Evolutionary conservation across 2,797 vertebrate genomes (phyloP).

Genomic region (Arnoldichthys spilopterus): DNA sequence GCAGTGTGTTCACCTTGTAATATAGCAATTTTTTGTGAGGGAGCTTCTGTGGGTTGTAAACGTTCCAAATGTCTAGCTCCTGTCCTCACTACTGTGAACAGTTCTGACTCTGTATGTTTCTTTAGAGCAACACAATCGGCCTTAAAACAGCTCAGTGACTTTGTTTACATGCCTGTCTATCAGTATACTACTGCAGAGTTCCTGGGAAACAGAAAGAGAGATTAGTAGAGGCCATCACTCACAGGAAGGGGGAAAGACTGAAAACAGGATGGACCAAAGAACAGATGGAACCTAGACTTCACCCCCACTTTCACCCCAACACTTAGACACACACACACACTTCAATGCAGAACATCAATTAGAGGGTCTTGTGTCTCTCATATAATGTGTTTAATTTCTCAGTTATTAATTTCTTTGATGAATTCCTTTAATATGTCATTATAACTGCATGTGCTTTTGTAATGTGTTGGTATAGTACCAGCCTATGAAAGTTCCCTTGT

Average conservation of each 20-base stretch:
- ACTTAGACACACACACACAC: constrained; percentile 21
- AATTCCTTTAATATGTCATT: not conserved
- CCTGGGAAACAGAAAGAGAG: constrained; percentile 5
- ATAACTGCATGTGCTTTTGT: not conserved
- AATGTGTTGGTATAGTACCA: constrained; percentile 6
- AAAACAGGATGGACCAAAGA: constrained; percentile 50
- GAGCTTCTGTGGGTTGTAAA: no score
- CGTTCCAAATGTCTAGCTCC: no score
- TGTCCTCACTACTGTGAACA: no score
- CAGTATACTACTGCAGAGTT: not conserved
- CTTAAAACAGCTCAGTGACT: no score
- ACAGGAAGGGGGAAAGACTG: constrained; percentile 48
- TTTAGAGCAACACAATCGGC: no score
- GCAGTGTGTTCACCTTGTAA: no score
- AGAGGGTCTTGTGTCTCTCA: not conserved
- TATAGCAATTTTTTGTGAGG: no score
- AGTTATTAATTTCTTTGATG: not conserved
- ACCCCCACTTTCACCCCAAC: constrained; percentile 27
- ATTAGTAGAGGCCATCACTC: constrained; percentile 30
- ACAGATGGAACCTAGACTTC: constrained; percentile 51
- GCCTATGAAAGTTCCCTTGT: constrained; percentile 20
- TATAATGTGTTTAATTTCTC: not conserved
- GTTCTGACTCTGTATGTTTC: no score
- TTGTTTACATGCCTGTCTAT: not conserved
- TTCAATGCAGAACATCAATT: not conserved